Percentiles rank a stretch among this genome's conserved stretches.
Evolutionary conservation across 2,797 vertebrate species (phyloP).

Genomic region (Lateolabrax maculatus): DNA sequence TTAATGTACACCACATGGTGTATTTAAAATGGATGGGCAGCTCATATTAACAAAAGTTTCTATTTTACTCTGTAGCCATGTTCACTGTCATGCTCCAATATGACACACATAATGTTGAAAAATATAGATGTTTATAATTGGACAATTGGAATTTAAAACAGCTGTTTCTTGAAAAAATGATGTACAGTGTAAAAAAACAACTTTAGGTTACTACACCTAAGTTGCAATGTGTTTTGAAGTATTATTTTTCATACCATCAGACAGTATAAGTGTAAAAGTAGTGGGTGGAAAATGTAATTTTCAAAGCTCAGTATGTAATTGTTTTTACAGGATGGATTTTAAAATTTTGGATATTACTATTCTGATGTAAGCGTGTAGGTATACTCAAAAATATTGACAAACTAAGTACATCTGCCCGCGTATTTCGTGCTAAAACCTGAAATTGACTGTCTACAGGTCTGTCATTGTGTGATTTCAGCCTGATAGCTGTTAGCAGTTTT

Average conservation of each 20-base stretch:
- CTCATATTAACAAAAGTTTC: slow-evolving; percentile 3
- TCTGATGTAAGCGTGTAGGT: neutral
- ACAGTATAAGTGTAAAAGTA: neutral
- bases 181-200: neutral
- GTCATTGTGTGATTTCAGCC: slow-evolving; percentile 12
- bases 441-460: neutral
- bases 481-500: slow-evolving; percentile 2
- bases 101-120: slow-evolving; percentile 8
- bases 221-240: neutral
- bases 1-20: slow-evolving; percentile 22
- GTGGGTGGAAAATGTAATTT: slow-evolving; percentile 1
- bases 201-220: neutral
- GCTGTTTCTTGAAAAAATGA: neutral
- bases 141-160: neutral
- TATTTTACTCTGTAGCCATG: slow-evolving; percentile 4
- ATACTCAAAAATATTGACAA: neutral
- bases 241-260: slow-evolving; percentile 2
- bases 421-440: slow-evolving; percentile 17
- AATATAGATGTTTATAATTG: slow-evolving; percentile 1
- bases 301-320: neutral
- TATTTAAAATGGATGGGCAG: slow-evolving; percentile 19
- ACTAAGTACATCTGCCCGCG: neutral
- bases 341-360: neutral
- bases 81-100: neutral
- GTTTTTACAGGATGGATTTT: neutral